Conservation (phyloP, 1,140 invertebrate species). For the Drosophila mayri region DNA sequence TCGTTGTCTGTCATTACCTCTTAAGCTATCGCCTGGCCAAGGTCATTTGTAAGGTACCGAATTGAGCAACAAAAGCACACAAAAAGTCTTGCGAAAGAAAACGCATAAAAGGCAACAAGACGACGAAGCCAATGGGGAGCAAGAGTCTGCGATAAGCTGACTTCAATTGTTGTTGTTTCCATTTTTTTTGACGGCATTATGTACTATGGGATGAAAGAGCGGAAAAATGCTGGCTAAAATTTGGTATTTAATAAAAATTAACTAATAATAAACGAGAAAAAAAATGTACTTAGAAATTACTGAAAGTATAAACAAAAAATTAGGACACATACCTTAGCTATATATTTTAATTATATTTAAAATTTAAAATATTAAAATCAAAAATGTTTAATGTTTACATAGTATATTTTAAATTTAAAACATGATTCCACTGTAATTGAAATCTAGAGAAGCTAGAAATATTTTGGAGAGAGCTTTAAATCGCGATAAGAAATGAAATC, state of each 20-base stretch:
- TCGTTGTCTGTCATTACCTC: too few species aligned
- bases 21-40: slow-evolving; percentile 18
- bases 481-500: slow-evolving; percentile 13
- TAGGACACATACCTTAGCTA: too few species aligned
- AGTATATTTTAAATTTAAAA: too few species aligned
- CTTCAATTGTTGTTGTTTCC: slow-evolving; percentile 2
- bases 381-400: too few species aligned
- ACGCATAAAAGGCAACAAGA: slow-evolving; percentile 37
- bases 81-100: slow-evolving; percentile 43
- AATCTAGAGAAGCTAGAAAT: slow-evolving; percentile 1
- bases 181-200: slow-evolving; percentile 9
- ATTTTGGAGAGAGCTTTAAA: slow-evolving; percentile 19
- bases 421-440: slow-evolving; percentile 14
- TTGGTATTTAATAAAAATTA: not conserved
- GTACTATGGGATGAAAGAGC: slow-evolving; percentile 19
- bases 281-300: too few species aligned
- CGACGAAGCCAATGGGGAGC: slow-evolving; percentile 5
- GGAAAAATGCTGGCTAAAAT: not conserved
- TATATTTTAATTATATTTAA: too few species aligned
- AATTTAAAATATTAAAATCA: too few species aligned
- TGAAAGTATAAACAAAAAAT: too few species aligned
- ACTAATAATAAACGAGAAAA: not conserved
- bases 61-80: slow-evolving; percentile 25
- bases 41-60: slow-evolving; percentile 57
- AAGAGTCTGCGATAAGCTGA: slow-evolving; percentile 33